phyloP scores from a whole-genome alignment of 1,140 invertebrate genomes.

The Oryctes rhinoceros region DNA sequence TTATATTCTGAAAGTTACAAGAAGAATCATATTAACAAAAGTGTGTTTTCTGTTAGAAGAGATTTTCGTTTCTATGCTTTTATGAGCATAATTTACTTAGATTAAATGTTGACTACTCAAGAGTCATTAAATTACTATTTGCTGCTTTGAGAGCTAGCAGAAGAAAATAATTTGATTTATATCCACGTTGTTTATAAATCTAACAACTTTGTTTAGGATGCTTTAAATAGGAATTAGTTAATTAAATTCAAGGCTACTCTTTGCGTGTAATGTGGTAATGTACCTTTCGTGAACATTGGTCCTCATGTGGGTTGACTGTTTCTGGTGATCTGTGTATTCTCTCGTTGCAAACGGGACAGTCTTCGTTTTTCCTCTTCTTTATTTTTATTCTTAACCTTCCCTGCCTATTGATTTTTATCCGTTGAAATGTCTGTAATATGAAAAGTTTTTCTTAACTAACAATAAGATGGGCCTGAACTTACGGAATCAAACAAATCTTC shows the following conservation, averaged over 20 bases:
- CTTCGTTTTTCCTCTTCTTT: constrained; percentile 74
- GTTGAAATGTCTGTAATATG: constrained; percentile 72
- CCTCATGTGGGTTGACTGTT: constrained; percentile 79
- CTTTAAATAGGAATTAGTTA: too few relatives aligned
- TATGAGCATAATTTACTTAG: too few relatives aligned
- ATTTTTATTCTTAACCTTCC: constrained; percentile 67
- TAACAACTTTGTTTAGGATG: too few relatives aligned
- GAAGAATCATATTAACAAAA: not conserved
- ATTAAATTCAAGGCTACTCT: too few relatives aligned
- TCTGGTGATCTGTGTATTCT: constrained; percentile 68
- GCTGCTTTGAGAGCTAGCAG: too few relatives aligned
- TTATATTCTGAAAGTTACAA: constrained; percentile 43
- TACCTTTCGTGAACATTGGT: constrained; percentile 70
- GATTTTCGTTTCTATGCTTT: too few relatives aligned
- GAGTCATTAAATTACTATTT: too few relatives aligned
- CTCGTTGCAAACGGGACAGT: constrained; percentile 85
- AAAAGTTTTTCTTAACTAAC: constrained; percentile 32
- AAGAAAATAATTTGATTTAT: too few relatives aligned
- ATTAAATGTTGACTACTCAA: too few relatives aligned
- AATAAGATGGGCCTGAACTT: not conserved
- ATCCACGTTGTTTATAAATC: too few relatives aligned
- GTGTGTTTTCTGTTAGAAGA: too few relatives aligned
- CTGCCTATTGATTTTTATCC: constrained; percentile 83
- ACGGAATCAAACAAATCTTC: too few relatives aligned
- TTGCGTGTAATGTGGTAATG: not conserved